Percentiles rank a stretch among this genome's conserved stretches.
Conservation (phyloP, 2,888 invertebrate species). For the Apantesis nais region DNA sequence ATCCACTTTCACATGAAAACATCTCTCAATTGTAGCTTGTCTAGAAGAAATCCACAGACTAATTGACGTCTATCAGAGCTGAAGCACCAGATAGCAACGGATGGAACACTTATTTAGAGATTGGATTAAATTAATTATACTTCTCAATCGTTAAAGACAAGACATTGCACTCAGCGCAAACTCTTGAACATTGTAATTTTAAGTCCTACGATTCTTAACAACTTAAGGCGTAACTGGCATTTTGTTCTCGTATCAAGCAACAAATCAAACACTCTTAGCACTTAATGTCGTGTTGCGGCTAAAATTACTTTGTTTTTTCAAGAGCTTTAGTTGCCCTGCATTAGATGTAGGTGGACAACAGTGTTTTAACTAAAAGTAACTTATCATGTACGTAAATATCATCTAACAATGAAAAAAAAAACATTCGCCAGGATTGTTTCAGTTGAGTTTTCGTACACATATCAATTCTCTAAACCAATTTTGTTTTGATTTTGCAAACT, state of each 20-base stretch:
- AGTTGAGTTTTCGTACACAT: no score
- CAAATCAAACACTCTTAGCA: background rate
- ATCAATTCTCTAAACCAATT: no score
- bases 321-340: no score
- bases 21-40: background rate
- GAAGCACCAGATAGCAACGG: constrained; percentile 30
- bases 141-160: constrained; percentile 34
- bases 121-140: constrained; percentile 54
- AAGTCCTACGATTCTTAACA: background rate
- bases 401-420: no score
- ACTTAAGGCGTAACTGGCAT: background rate
- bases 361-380: no score
- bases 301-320: background rate
- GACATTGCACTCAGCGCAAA: constrained; percentile 30
- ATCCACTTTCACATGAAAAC: background rate
- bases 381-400: no score
- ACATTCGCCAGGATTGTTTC: no score
- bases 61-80: constrained; percentile 29
- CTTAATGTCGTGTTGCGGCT: background rate
- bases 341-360: no score
- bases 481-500: no score
- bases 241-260: background rate
- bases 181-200: background rate
- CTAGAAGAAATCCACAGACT: constrained; percentile 30
- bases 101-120: constrained; percentile 42